Conservation (phyloP, 2,797 vertebrate species). For the Lophotriccus pileatus region DNA sequence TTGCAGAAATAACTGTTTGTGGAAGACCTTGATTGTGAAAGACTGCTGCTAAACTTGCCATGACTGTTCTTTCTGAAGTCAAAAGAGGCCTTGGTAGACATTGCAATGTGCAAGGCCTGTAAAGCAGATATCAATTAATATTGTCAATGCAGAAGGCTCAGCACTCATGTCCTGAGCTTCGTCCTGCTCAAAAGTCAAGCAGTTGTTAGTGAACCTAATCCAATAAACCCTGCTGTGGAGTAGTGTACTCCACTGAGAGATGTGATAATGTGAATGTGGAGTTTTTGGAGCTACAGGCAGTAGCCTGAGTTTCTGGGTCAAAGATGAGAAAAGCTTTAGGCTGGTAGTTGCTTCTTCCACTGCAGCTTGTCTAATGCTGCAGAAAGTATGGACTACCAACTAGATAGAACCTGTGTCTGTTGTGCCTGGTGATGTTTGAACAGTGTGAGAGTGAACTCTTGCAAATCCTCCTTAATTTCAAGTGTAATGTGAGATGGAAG, state of each 20-base stretch:
- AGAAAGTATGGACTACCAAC: not conserved
- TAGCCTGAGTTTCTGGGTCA: not conserved
- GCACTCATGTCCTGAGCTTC: not conserved
- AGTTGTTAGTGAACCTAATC: not conserved
- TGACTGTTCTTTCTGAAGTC: not conserved
- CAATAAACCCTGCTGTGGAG: not conserved
- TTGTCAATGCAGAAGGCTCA: not conserved
- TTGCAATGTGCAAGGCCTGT: not conserved
- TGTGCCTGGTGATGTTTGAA: not conserved
- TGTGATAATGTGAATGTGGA: no score
- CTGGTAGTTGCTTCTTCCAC: not conserved
- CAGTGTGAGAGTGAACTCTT: not conserved
- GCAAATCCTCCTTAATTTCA: not conserved
- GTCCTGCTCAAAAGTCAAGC: not conserved
- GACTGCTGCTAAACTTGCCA: not conserved
- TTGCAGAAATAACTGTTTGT: not conserved
- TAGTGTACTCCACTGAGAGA: fast-evolving
- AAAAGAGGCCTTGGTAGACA: not conserved
- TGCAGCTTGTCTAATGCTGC: not conserved
- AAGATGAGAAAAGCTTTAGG: not conserved
- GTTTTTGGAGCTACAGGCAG: not conserved
- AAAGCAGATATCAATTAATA: not conserved
- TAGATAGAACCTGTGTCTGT: not conserved
- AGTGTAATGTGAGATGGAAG: not conserved
- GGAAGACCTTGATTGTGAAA: not conserved